Evolutionary conservation across 2,113 vertebrate genomes (phyloP).

Genomic region (Lathamus discolor): DNA sequence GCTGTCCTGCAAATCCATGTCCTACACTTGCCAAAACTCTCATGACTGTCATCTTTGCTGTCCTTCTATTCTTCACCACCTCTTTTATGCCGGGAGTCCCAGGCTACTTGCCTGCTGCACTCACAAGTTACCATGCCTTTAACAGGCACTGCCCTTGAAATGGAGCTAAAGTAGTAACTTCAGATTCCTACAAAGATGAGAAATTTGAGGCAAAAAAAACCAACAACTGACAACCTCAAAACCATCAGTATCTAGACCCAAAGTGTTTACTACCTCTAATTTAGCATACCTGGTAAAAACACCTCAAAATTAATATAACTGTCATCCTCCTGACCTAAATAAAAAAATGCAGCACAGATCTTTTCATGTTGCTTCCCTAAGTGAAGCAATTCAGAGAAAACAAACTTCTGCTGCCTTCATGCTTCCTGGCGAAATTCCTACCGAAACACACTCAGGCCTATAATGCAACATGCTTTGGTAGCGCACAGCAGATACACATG

Average conservation of each 20-base stretch:
- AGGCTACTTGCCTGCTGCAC: background rate
- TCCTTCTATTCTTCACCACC: background rate
- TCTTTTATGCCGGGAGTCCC: background rate
- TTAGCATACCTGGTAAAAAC: slow-evolving; percentile 12
- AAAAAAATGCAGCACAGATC: background rate
- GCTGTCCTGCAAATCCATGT: background rate
- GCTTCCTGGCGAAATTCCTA: background rate
- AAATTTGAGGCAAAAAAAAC: background rate
- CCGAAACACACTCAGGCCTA: background rate
- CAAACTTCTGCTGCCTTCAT: slow-evolving; percentile 12
- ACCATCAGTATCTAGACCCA: background rate
- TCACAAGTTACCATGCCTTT: fast-evolving
- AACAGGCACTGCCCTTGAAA: background rate
- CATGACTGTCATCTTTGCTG: background rate
- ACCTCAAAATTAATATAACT: background rate
- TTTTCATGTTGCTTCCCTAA: slow-evolving; percentile 12
- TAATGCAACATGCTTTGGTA: background rate
- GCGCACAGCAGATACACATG: background rate
- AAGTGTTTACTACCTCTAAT: slow-evolving; percentile 3
- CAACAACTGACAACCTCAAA: background rate
- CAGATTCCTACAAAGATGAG: background rate
- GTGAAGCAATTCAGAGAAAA: background rate
- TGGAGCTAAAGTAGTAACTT: background rate
- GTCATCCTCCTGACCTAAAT: slow-evolving; percentile 60
- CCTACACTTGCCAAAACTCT: background rate